Conservation (phyloP, 2,797 vertebrate genomes). For the Microcaecilia unicolor region DNA sequence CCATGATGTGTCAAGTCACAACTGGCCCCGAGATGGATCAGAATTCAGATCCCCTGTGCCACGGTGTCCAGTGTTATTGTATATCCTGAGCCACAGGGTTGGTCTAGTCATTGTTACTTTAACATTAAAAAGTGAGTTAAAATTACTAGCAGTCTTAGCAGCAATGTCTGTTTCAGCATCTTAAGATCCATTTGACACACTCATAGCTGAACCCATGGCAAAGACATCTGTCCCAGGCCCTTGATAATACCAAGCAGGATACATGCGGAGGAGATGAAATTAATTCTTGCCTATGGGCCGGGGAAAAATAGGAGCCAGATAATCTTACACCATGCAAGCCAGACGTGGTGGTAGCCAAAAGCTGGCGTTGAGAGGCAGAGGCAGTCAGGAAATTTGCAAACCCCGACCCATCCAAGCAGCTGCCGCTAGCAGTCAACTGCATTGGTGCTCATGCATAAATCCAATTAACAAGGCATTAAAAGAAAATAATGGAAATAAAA, state of each 20-base stretch:
- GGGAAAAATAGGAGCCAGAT: slow-evolving; percentile 11
- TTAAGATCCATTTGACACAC: background rate
- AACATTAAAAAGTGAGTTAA: too few relatives aligned
- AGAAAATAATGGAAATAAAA: background rate
- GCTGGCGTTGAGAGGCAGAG: background rate
- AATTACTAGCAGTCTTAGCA: too few relatives aligned
- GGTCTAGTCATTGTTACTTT: too few relatives aligned
- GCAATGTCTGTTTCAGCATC: background rate
- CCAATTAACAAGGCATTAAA: background rate
- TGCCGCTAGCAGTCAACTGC: background rate
- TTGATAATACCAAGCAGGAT: background rate
- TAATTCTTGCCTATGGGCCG: background rate
- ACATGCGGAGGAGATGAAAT: slow-evolving; percentile 11
- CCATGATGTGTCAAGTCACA: too few relatives aligned
- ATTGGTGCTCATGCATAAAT: background rate
- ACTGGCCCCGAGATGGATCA: too few relatives aligned
- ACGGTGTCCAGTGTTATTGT: too few relatives aligned
- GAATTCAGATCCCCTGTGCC: too few relatives aligned
- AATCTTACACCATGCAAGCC: slow-evolving; percentile 1
- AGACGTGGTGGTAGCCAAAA: slow-evolving; percentile 6
- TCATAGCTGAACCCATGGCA: slow-evolving; percentile 1
- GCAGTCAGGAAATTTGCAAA: background rate
- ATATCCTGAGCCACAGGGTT: too few relatives aligned
- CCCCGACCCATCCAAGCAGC: background rate
- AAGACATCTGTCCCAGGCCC: background rate